Evolutionary conservation across 2,888 invertebrate species (phyloP).

Genomic region (Aspidapion aeneum): DNA sequence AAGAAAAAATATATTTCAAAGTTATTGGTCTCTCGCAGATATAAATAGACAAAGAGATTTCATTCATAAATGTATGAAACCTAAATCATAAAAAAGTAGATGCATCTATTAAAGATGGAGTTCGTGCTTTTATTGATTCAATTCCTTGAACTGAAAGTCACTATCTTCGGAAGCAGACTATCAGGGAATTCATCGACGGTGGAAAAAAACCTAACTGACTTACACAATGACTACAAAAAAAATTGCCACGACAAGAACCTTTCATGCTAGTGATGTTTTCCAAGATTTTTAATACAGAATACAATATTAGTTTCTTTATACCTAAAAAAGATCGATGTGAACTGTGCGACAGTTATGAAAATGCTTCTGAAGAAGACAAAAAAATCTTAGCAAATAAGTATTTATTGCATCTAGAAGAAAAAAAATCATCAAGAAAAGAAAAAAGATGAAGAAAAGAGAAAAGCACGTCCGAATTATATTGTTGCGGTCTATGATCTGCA

Average conservation of each 20-base stretch:
- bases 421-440: constrained; percentile 10
- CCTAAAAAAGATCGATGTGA: constrained; percentile 4
- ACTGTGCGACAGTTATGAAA: constrained; percentile 9
- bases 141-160: neutral
- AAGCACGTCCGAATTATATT: neutral
- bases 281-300: neutral
- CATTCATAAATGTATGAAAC: too few relatives aligned
- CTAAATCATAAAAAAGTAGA: too few relatives aligned
- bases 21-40: too few relatives aligned
- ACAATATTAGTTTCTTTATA: neutral
- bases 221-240: neutral
- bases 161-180: neutral
- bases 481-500: constrained; percentile 25
- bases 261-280: too few relatives aligned
- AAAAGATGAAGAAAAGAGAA: constrained; percentile 13
- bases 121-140: neutral
- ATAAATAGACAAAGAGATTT: too few relatives aligned
- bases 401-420: constrained; percentile 10
- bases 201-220: neutral
- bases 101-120: neutral
- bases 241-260: constrained; percentile 11
- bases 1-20: too few relatives aligned
- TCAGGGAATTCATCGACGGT: neutral
- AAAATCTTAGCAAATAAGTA: constrained; percentile 7
- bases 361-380: constrained; percentile 11